A percentile compares a stretch with the other conserved stretches of the same genome.
Conservation (phyloP, 2,113 vertebrate genomes). For the Hippocampus comes region DNA sequence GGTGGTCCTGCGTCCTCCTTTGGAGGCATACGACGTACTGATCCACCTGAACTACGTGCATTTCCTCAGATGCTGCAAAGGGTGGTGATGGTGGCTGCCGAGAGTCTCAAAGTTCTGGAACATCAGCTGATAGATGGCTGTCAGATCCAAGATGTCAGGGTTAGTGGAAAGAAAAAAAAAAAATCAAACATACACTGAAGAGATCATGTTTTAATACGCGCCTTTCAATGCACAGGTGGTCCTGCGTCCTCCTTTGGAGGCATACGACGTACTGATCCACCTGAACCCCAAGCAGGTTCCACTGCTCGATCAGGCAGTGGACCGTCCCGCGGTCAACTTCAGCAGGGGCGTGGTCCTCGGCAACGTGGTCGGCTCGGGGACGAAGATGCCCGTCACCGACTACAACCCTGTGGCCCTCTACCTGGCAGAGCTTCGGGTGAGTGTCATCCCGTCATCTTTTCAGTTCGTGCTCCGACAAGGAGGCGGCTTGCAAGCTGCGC, state of each 20-base stretch:
- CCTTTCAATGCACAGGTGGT: slow-evolving; percentile 71
- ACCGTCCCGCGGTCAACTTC: slow-evolving; percentile 71
- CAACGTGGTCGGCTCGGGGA: slow-evolving; percentile 23
- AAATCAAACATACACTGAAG: too few relatives aligned
- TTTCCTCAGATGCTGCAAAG: slow-evolving; percentile 84
- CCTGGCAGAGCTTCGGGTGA: slow-evolving; percentile 85
- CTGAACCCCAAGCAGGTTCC: slow-evolving; percentile 84
- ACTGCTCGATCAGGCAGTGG: slow-evolving; percentile 79
- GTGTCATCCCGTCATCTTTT: slow-evolving; percentile 29
- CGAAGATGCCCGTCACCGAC: slow-evolving; percentile 82
- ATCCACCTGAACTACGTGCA: slow-evolving; percentile 80
- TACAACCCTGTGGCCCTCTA: slow-evolving; percentile 86
- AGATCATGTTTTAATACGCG: not conserved
- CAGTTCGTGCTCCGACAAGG: not conserved
- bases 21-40: slow-evolving; percentile 86
- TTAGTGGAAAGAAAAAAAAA: slow-evolving; percentile 48
- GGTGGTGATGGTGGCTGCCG: slow-evolving; percentile 76
- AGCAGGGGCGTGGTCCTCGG: slow-evolving; percentile 69
- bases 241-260: slow-evolving; percentile 88
- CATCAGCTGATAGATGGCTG: slow-evolving; percentile 79
- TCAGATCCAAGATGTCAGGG: slow-evolving; percentile 81
- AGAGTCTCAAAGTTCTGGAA: slow-evolving; percentile 82
- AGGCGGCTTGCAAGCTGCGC: not conserved
- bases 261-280: slow-evolving; percentile 87
- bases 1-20: slow-evolving; percentile 87